A percentile compares a stretch with the other conserved stretches of the same genome.
Conservation (phyloP, 2,888 invertebrate genomes). For the Volucella bombylans region DNA sequence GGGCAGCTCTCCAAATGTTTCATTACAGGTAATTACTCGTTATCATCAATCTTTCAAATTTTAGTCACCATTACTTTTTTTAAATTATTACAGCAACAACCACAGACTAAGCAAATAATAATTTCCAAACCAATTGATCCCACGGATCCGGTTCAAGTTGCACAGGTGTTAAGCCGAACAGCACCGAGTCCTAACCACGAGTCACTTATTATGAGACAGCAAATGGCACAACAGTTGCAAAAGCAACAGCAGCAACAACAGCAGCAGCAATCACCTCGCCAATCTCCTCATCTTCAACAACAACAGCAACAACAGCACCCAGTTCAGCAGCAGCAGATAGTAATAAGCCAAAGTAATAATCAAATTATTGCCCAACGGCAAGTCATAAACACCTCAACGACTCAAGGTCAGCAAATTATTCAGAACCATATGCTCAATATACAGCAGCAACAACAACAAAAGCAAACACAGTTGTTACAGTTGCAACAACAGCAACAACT, state of each 20-base stretch:
- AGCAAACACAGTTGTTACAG: constrained; percentile 78
- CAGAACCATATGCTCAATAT: constrained; percentile 81
- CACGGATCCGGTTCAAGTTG: constrained; percentile 81
- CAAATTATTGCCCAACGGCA: constrained; percentile 81
- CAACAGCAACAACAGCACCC: constrained; percentile 75
- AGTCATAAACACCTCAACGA: constrained; percentile 81
- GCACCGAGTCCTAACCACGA: constrained; percentile 81
- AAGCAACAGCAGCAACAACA: constrained; percentile 77
- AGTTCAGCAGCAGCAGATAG: constrained; percentile 72
- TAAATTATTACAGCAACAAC: constrained; percentile 76
- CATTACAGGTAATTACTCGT: constrained; percentile 48
- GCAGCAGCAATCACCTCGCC: constrained; percentile 69
- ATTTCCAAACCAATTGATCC: constrained; percentile 81
- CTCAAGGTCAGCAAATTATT: constrained; percentile 82
- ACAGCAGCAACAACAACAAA: constrained; percentile 79
- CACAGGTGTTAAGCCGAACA: constrained; percentile 81
- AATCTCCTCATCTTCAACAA: constrained; percentile 74
- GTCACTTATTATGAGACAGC: constrained; percentile 80
- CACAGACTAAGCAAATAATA: constrained; percentile 75
- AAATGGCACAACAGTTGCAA: constrained; percentile 80
- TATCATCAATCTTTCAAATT: constrained; percentile 10
- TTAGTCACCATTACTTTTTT: constrained; percentile 35
- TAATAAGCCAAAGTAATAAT: constrained; percentile 75
- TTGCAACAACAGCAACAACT: constrained; percentile 78
- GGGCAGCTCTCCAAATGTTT: constrained; percentile 33